Evolutionary conservation across 2,113 vertebrate species (phyloP).

Genomic region (Damaliscus lunatus): DNA sequence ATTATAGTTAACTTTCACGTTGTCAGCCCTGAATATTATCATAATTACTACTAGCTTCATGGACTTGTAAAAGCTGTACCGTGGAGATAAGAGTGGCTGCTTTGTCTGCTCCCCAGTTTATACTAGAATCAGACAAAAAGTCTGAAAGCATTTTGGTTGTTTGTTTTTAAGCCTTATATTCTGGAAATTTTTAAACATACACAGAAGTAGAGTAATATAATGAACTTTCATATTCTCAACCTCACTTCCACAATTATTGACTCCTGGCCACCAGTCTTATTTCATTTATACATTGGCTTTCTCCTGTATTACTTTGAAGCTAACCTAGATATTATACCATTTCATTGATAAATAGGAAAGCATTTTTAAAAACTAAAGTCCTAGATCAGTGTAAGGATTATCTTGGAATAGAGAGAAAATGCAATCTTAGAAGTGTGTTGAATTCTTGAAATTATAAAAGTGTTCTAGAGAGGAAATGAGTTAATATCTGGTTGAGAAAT

Average conservation of each 20-base stretch:
- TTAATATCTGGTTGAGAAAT: not conserved
- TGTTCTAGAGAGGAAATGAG: not conserved
- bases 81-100: not conserved
- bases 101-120: not conserved
- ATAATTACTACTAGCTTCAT: not conserved
- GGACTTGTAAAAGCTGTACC: not conserved
- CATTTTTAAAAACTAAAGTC: constrained; percentile 8
- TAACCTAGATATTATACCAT: not conserved
- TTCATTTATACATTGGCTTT: not conserved
- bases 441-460: not conserved
- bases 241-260: not conserved
- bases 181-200: not conserved
- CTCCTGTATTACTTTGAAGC: not conserved
- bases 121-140: not conserved
- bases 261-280: not conserved
- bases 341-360: constrained; percentile 15
- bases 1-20: not conserved
- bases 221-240: not conserved
- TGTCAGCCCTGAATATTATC: not conserved
- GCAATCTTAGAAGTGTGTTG: not conserved
- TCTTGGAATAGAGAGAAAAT: not conserved
- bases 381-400: constrained; percentile 11
- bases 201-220: not conserved
- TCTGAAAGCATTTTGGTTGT: not conserved
- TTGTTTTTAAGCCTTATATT: not conserved